A percentile compares a stretch with the other conserved stretches of the same genome.
phyloP scores from a whole-genome alignment of 2,113 vertebrate genomes.

The Coptodon rendalli region DNA sequence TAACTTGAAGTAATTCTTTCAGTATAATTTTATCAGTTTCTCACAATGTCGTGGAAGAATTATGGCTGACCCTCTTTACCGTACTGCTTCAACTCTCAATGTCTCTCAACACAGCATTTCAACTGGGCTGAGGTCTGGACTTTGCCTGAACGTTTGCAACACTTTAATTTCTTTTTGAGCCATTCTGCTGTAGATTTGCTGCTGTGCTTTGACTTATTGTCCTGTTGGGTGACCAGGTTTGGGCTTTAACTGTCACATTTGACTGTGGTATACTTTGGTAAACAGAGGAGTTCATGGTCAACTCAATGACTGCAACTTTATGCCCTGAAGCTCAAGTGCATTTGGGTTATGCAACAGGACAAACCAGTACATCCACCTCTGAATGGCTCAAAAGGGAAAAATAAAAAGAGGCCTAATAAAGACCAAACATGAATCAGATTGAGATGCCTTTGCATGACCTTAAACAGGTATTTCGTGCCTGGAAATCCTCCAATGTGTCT shows the following conservation, averaged over 20 bases:
- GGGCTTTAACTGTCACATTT: neutral
- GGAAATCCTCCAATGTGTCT: neutral
- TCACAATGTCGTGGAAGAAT: neutral
- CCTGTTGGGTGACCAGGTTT: neutral
- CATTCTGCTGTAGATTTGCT: neutral
- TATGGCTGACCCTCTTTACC: neutral
- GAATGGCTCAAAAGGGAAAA: neutral
- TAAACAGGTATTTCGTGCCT: neutral
- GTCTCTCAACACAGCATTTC: neutral
- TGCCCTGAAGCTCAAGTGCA: neutral
- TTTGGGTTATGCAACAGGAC: neutral
- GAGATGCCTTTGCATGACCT: neutral
- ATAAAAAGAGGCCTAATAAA: neutral
- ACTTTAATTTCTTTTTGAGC: neutral
- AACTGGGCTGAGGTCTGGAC: neutral
- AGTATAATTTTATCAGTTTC: neutral
- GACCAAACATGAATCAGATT: neutral
- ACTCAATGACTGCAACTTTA: neutral
- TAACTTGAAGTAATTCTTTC: neutral
- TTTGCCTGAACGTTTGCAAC: neutral
- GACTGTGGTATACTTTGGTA: neutral
- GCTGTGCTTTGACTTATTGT: neutral
- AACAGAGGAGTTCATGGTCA: neutral
- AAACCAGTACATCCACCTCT: neutral
- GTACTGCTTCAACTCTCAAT: neutral